Base-by-base conservation (phyloP, 2,113 vertebrate genomes). In the Arvicanthis niloticus region DNA sequence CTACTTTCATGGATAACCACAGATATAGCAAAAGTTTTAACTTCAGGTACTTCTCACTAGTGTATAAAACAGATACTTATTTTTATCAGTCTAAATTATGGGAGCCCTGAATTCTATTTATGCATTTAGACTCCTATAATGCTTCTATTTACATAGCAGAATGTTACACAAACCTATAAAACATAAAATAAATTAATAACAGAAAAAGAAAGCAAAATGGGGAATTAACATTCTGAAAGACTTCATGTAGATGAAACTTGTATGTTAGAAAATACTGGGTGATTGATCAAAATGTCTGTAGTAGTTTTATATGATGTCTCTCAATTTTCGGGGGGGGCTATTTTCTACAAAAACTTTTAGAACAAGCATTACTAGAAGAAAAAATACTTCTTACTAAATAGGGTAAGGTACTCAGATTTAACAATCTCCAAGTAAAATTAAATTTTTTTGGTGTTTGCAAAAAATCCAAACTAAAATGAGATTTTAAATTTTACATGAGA, bases 321-420 rank as follows among this genome's bases (percentile, higher is more conserved):
- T 87, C 68, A 51, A 29, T 82, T 40, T 89, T 48, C n/a, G 12
- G 31, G 12, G 29, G 31, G 29, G 53, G 82, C 40, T 68, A 12
- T 73, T 96, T 88, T 90, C n/a, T 87, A 13, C 42, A 42, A 42
- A 73, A 76, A 15, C n/a, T 72, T 72, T 93, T 76, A 87, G 16
- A 92, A 81, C 45, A 31, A 95, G 40, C 40, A 89, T 40, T 56
- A 88, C 5, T 45, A 12, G 48, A 88, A 67, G 29, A 86, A 70
- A 92, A 95, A 85, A 53, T 22, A 56, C 2, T 86, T 85, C n/a
- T n/a, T 91, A 48, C 29, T 87, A 89, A 93, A 70, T 65, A 85
- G 58, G 81, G 24, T 85, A 77, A 53, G 17, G 45, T 82, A 60
- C 40, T 81, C 72, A 92, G 51, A 95, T 58, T 88, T 93, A 93